Evolutionary conservation across 2,113 vertebrate species (phyloP), one percentile per base, ranked within the genome.

Genomic region (Polypterus bichir): DNA sequence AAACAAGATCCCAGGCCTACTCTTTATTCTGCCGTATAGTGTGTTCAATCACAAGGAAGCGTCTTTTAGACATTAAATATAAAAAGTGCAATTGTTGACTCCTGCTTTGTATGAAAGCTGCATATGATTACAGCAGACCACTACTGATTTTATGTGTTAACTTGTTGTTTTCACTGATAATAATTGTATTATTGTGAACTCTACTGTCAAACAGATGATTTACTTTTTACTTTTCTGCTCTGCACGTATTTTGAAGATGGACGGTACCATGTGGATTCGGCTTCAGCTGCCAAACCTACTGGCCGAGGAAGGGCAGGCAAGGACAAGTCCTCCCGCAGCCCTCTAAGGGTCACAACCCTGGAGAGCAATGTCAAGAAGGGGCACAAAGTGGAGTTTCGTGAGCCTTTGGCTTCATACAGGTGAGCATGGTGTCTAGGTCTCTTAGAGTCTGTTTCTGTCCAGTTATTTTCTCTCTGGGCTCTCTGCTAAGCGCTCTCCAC

Each of bases 391-490:
- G 91, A 90, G 63, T 93, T 95, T 48, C 84, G 77, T 67, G 92
- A 97, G 4, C 91, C 92, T 0, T 69, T 97, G 70, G 79, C 81
- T 71, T 91, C 89, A 0, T 92, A 90, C 79, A 90, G 93, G 93
- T 97, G 68, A 57, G 65, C 10, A 51, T 27, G 27, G 27, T 27
- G 27, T 27, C 27, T 27, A 27, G 27, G 27, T 27, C 27, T 27
- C 2, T 27, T 27, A 27, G 27, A 27, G 27, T 27, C 27, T 27
- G 27, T 27, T 27, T 27, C 27, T 27, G 27, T 27, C 27, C 27
- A 27, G 27, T 27, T 27, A 27, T 27, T 27, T n/a, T 27, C 27
- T 27, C 27, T 27, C 1, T 27, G 27, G 27, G 27, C 27, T 27
- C 27, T 27, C 27, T 27, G 27, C 27, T 27, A 27, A 27, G 27